Percentiles rank a stretch among this genome's conserved stretches.
These are phyloP conservation scores for Anthopleura xanthogrammica DNA, from an alignment of 92 coral and sea anemone genomes.

Conservation along the genomic window DNA sequence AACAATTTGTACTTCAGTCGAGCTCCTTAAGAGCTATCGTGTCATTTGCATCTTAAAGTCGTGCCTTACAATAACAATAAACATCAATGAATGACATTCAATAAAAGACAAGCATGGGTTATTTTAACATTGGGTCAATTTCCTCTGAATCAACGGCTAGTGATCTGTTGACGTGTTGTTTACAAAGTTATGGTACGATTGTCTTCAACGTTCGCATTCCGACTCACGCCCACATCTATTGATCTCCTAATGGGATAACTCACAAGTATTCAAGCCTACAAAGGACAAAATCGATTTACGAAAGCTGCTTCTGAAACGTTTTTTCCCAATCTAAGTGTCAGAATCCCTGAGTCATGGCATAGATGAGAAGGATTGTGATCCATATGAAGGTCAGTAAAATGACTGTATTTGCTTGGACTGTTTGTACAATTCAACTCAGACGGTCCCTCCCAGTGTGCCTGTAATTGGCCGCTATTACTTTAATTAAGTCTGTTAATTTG, in stretches of 20 bases:
- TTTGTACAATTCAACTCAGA: slow-evolving; percentile 73
- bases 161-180: slow-evolving; percentile 79
- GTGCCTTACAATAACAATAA: slow-evolving; percentile 18
- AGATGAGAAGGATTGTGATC: background rate
- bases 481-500: slow-evolving; percentile 78
- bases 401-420: slow-evolving; percentile 46
- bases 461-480: slow-evolving; percentile 74
- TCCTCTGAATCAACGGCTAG: slow-evolving; percentile 48
- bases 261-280: slow-evolving; percentile 21
- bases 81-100: slow-evolving; percentile 36
- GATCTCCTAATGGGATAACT: slow-evolving; percentile 64
- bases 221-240: slow-evolving; percentile 69
- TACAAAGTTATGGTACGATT: slow-evolving; percentile 67
- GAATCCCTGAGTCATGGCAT: background rate
- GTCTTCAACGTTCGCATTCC: slow-evolving; percentile 41
- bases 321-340: background rate
- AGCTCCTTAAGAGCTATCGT: slow-evolving; percentile 6
- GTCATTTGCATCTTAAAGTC: slow-evolving; percentile 20
- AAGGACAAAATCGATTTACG: slow-evolving; percentile 18
- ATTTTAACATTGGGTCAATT: slow-evolving; percentile 59
- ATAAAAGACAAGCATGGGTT: slow-evolving; percentile 41
- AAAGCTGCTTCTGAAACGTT: slow-evolving; percentile 4
- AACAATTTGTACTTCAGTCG: slow-evolving; percentile 22
- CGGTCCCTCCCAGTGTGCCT: slow-evolving; percentile 79
- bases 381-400: slow-evolving; percentile 13